phyloP scores from a whole-genome alignment of 2,888 invertebrate species.

The Gastrophysa polygoni region DNA sequence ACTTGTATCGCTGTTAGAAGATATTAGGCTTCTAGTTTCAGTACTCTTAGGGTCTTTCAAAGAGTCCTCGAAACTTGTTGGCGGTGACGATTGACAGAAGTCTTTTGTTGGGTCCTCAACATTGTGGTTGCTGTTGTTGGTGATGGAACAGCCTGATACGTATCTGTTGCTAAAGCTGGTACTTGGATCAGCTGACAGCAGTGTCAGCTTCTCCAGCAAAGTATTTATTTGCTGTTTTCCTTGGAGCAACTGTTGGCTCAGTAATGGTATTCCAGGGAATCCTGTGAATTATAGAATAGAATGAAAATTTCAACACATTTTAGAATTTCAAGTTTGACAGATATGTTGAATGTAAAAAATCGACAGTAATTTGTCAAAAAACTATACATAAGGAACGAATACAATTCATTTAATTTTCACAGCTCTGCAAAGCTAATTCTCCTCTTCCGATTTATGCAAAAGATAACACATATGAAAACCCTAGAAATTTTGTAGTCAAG shows the following conservation, averaged over 20 bases:
- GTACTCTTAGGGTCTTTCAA: slow-evolving; percentile 2
- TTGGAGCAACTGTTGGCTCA: slow-evolving; percentile 29
- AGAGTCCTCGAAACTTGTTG: slow-evolving; percentile 32
- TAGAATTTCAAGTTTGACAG: too few relatives aligned
- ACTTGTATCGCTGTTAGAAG: slow-evolving; percentile 38
- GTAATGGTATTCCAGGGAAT: background rate
- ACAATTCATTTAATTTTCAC: too few relatives aligned
- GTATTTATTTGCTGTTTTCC: slow-evolving; percentile 53
- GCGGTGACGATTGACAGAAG: slow-evolving; percentile 40
- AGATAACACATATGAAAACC: too few relatives aligned
- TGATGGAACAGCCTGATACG: slow-evolving; percentile 54
- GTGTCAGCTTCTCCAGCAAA: slow-evolving; percentile 52
- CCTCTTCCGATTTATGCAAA: too few relatives aligned
- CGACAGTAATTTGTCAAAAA: too few relatives aligned
- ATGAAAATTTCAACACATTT: too few relatives aligned
- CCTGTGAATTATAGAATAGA: background rate
- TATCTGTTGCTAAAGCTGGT: slow-evolving; percentile 45
- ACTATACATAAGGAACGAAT: too few relatives aligned
- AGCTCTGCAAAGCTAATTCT: too few relatives aligned
- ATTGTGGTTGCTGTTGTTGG: slow-evolving; percentile 38
- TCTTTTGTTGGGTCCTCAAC: slow-evolving; percentile 42
- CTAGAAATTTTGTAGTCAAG: too few relatives aligned
- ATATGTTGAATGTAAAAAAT: too few relatives aligned
- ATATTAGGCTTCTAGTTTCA: background rate
- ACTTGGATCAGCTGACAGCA: slow-evolving; percentile 39